These are phyloP conservation scores for Diuraphis noxia DNA, from an alignment of 1,140 invertebrate genomes.

Conservation along the genomic window DNA sequence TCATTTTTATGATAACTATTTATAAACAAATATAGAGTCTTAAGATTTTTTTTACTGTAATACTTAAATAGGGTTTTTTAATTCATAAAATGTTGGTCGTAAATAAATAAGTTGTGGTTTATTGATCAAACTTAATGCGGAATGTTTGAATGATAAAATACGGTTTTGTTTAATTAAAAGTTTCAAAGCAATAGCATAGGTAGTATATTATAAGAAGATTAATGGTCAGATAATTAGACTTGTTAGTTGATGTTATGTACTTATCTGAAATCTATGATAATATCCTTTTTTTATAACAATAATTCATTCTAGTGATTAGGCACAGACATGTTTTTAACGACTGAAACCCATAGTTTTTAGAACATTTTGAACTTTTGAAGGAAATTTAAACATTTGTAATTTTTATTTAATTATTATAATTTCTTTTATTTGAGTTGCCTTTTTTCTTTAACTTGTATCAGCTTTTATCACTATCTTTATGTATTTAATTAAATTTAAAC, in stretches of 20 bases:
- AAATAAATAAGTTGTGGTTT: not conserved
- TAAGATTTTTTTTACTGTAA: not conserved
- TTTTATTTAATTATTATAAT: no score
- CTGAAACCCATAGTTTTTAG: not conserved
- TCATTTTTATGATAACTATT: not conserved
- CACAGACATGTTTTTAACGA: not conserved
- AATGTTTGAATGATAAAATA: not conserved
- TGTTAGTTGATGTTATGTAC: not conserved
- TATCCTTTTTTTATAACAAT: not conserved
- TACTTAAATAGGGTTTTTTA: not conserved
- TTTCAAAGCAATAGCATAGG: not conserved
- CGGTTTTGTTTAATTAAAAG: not conserved
- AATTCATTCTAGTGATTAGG: not conserved
- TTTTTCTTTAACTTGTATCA: no score
- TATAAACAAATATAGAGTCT: not conserved
- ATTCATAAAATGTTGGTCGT: not conserved
- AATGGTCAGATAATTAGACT: not conserved
- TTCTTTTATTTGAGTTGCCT: no score
- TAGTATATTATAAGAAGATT: not conserved
- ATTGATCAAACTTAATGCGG: not conserved
- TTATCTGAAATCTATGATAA: not conserved
- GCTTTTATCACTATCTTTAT: no score
- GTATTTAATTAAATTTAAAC: no score
- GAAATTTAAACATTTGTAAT: no score
- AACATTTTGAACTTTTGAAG: not conserved